Base-by-base conservation (phyloP, 2,113 vertebrate species). In the Leptodactylus fuscus region DNA sequence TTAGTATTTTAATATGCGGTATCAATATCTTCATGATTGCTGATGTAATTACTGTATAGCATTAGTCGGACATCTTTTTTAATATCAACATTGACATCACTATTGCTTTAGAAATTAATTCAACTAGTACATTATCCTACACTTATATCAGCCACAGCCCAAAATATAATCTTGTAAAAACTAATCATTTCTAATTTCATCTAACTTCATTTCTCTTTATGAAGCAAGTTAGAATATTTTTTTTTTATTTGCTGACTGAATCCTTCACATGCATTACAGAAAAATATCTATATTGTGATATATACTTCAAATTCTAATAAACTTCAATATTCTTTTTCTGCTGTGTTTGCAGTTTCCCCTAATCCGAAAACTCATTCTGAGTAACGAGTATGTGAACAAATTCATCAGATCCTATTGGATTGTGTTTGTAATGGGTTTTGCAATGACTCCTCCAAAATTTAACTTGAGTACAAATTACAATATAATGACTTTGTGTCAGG, bases 301-400 rank as follows among this genome's bases (percentile, higher is more conserved):
- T 24, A 29, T n/a, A 49, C 15, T 4, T n/a, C n/a, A 29, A 29
- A 24, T 69, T 81, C 13, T 38, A 65, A 81, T 65, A 81, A 67
- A 81, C 32, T 48, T 81, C 6, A 15, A 65, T 67, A 27, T 69
- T 69, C 29, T 70, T 16, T 6, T 69, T 51, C n/a, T 49, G 58
- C 79, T 48, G 60, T 22, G 44, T 65, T 69, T 69, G 80, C 80
- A 69, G 18, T 81, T 81, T 49, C 29, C 34, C 15, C 16, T 48
- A 81, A 69, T 70, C 2, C 34, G 34, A 5, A 46, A 65, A 81
- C 16, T 4, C 5, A 81, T 51, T 51, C 60, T 81, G 46, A 46
- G 6, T 69, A 41, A 18, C 41, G 24, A 79, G 34, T 34, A 22
- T 49, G 16, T 11, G 29, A 69, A 81, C 24, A 81, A 48, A 41